Percentiles rank a stretch among this genome's conserved stretches.
phyloP scores from a whole-genome alignment of 2,797 vertebrate species.

The Allobates femoralis region DNA sequence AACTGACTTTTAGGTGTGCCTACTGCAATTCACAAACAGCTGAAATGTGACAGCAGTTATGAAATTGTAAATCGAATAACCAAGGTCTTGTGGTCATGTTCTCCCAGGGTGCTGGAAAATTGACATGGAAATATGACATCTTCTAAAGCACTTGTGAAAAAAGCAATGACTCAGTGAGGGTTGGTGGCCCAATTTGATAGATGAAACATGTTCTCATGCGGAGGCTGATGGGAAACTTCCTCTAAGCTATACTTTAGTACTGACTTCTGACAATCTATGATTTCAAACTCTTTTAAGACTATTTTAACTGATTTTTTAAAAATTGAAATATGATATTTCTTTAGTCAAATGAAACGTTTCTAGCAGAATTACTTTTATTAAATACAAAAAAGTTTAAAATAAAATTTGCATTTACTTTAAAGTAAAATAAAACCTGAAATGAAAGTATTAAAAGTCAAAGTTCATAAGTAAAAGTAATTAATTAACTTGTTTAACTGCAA shows the following conservation, averaged over 20 bases:
- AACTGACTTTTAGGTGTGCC: background rate
- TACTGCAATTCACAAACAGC: background rate
- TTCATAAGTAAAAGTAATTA: too few species aligned
- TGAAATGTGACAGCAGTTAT: background rate
- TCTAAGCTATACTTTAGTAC: background rate
- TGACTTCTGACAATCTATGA: slow-evolving; percentile 13
- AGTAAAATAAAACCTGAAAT: too few species aligned
- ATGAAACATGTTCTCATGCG: slow-evolving; percentile 29
- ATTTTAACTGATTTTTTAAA: slow-evolving; percentile 9
- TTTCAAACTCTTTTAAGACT: background rate
- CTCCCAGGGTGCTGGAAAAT: background rate
- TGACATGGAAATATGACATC: slow-evolving; percentile 31
- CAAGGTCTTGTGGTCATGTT: background rate
- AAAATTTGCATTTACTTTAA: background rate
- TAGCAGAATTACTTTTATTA: background rate
- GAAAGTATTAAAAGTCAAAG: too few species aligned
- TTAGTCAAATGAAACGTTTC: background rate
- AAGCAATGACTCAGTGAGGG: slow-evolving; percentile 34
- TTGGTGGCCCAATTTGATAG: slow-evolving; percentile 35
- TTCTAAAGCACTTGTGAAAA: slow-evolving; percentile 28
- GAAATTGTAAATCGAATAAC: slow-evolving; percentile 19
- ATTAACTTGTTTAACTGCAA: background rate
- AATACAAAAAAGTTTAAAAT: background rate
- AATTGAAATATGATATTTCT: background rate
- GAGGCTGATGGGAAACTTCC: background rate